Base-by-base conservation (phyloP, 1,140 invertebrate genomes). In the Drosophila takahashii region DNA sequence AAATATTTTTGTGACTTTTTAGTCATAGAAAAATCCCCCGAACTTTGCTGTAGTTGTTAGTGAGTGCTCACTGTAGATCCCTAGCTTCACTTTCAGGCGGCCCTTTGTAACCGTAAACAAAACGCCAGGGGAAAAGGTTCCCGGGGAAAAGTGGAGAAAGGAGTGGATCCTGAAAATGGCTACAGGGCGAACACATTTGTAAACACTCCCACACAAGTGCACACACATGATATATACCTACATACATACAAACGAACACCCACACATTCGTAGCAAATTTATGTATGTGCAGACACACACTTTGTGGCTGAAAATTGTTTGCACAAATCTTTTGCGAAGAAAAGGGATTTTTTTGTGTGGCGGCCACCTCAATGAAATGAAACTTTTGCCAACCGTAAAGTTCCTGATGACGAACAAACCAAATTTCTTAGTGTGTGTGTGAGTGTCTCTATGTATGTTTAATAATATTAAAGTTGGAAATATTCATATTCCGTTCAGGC, bases 291-390 rank as follows among this genome's bases (percentile, higher is more conserved):
- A 16, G 26, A 50, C 34, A 50, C 61, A 41, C 36, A 48, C 42
- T 32, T 47, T 70, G 64, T 37, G 66, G 66, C 66, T 69, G 51
- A 56, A 70, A 70, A 70, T 56, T 70, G 66, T 70, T 70, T 69
- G 66, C 50, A 70, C 48, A 70, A 70, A 70, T 70, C 66, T 70
- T 70, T 69, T 67, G 48, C 34, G 22, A 26, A 37, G 26, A 26
- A 54, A 18, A 39, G 69, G 22, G 13, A 16, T 22, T 45, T 36
- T 69, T 47, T 48, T 39, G 41, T 36, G 56, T 26, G n/a, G n/a
- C n/a, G 22, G 8, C 22, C 44, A 34, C 34, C 51, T 8, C 16
- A 26, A 9, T 9, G 53, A 45, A 70, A 70, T 69, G 65, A 45
- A 56, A 69, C 48, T 69, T 66, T 70, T 69, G 48, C 34, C 50